These are phyloP conservation scores for Vanessa atalanta DNA, from an alignment of 1,140 invertebrate species.

Conservation along the genomic window DNA sequence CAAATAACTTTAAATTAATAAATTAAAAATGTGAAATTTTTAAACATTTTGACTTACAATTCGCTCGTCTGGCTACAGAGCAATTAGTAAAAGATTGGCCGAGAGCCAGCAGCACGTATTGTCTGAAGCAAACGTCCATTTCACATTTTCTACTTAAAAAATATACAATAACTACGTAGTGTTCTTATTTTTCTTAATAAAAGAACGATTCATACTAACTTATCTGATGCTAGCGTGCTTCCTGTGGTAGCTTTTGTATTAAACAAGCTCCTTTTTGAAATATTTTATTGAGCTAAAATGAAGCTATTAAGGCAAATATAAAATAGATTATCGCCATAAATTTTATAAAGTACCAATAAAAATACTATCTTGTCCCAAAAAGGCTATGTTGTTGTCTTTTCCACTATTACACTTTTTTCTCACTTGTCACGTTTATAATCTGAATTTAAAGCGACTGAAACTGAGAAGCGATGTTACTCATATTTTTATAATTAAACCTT, in stretches of 20 bases:
- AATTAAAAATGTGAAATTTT: constrained; percentile 6
- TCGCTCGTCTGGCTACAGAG: constrained; percentile 7
- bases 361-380: no score
- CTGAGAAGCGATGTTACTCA: no score
- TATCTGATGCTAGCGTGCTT: background rate
- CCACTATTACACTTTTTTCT: no score
- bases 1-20: constrained; percentile 1
- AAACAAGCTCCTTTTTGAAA: background rate
- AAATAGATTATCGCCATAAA: no score
- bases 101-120: constrained; percentile 9
- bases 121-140: constrained; percentile 18
- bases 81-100: constrained; percentile 16
- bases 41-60: constrained; percentile 10
- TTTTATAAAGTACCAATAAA: no score
- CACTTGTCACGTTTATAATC: no score
- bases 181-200: constrained; percentile 7
- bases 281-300: no score
- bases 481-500: no score
- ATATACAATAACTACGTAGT: background rate
- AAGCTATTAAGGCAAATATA: no score
- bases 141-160: constrained; percentile 11
- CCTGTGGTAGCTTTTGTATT: background rate
- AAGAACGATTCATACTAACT: background rate
- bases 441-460: no score
- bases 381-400: no score